Conservation (phyloP, 2,113 vertebrate species). For the Brachyistius frenatus region DNA sequence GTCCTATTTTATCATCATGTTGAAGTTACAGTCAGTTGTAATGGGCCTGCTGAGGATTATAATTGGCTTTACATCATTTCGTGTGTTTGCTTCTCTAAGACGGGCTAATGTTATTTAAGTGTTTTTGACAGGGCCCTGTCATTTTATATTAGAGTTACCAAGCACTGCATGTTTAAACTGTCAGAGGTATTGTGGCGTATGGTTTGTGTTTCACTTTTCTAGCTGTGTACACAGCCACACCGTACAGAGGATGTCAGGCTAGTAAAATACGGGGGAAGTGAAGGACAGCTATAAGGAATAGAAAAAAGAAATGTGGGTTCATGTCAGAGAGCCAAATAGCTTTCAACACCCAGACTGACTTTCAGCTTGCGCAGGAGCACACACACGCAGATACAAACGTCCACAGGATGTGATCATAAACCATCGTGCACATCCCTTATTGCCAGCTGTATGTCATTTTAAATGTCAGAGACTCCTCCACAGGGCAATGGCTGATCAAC, state of each 20-base stretch:
- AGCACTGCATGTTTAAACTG: background rate
- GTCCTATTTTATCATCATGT: slow-evolving; percentile 7
- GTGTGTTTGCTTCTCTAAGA: slow-evolving; percentile 3
- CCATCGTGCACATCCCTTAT: slow-evolving; percentile 67
- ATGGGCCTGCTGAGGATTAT: slow-evolving; percentile 3
- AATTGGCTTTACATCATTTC: slow-evolving; percentile 4
- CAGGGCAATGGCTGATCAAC: slow-evolving; percentile 71
- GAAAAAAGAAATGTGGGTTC: slow-evolving; percentile 52
- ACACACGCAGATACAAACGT: slow-evolving; percentile 51
- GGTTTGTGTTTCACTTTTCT: slow-evolving; percentile 19
- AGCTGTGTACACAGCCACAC: background rate
- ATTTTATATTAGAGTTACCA: background rate
- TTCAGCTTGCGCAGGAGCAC: slow-evolving; percentile 63
- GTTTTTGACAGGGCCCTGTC: background rate
- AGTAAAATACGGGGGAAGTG: slow-evolving; percentile 30
- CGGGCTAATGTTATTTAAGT: background rate
- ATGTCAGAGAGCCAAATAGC: slow-evolving; percentile 74
- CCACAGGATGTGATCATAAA: slow-evolving; percentile 70
- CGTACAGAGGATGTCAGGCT: slow-evolving; percentile 35
- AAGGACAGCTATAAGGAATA: slow-evolving; percentile 41
- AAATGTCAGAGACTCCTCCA: slow-evolving; percentile 74
- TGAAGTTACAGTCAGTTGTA: slow-evolving; percentile 9
- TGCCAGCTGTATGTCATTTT: slow-evolving; percentile 70
- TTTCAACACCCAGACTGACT: slow-evolving; percentile 77
- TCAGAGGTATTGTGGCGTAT: background rate